Percentiles rank a stretch among this genome's conserved stretches.
Evolutionary conservation across 1,140 invertebrate species (phyloP).

Genomic region (Lordiphosa stackelbergi): DNA sequence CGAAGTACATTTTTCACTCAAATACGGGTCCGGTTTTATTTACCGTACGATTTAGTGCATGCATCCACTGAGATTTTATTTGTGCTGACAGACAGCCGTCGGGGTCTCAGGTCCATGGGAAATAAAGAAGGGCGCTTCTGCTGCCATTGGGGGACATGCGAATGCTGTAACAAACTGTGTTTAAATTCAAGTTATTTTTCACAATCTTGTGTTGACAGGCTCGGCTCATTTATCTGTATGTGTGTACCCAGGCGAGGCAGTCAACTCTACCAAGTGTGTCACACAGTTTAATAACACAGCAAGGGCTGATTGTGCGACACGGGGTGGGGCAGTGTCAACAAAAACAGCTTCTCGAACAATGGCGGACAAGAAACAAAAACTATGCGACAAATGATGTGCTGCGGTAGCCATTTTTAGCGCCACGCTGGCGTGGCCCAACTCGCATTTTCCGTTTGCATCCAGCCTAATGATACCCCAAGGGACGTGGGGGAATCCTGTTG

Average conservation of each 20-base stretch:
- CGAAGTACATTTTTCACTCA: conserved; percentile 9
- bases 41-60: conserved; percentile 10
- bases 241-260: no score
- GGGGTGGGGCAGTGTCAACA: conserved; percentile 13
- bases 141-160: not conserved
- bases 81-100: conserved; percentile 1
- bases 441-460: conserved; percentile 3
- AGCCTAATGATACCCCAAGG: conserved; percentile 49
- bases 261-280: no score
- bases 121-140: not conserved
- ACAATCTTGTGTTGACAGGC: conserved; percentile 49
- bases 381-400: conserved; percentile 56
- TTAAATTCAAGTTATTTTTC: conserved; percentile 55
- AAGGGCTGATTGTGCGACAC: conserved; percentile 4
- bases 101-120: not conserved
- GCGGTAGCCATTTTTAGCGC: conserved; percentile 47
- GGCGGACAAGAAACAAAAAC: conserved; percentile 31
- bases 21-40: conserved; percentile 3
- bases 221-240: no score
- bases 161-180: conserved; percentile 33
- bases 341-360: conserved; percentile 34
- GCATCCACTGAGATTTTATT: conserved; percentile 5
- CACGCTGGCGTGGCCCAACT: conserved; percentile 17
- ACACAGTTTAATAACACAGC: conserved; percentile 2
- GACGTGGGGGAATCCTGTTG: conserved; percentile 37